A percentile compares a stretch with the other conserved stretches of the same genome.
These are phyloP conservation scores for Argyra leucocephala DNA, from an alignment of 2,888 invertebrate species.

Conservation along the genomic window DNA sequence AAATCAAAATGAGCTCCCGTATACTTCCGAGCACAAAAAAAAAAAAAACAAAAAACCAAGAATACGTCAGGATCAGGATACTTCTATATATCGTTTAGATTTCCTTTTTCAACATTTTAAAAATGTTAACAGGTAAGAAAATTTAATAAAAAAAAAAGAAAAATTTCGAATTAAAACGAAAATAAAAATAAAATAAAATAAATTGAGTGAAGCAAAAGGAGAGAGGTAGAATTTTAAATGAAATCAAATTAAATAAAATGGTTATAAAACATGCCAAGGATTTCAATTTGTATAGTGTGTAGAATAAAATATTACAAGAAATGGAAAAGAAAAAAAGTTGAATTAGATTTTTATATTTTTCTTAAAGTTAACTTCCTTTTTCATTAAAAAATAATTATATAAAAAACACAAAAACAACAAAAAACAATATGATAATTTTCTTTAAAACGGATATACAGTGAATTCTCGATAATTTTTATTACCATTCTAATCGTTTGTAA, in stretches of 20 bases:
- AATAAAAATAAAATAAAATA: not conserved
- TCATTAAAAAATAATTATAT: not conserved
- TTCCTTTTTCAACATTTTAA: not conserved
- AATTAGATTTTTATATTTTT: not conserved
- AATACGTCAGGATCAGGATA: not conserved
- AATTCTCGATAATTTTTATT: too few species aligned
- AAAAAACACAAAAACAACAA: not conserved
- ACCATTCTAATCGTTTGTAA: too few species aligned
- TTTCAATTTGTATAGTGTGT: too few species aligned
- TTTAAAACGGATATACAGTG: too few species aligned
- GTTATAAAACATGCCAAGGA: constrained; percentile 6
- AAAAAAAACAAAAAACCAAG: not conserved
- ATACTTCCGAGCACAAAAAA: too few species aligned
- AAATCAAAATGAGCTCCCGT: not conserved
- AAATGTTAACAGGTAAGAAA: not conserved
- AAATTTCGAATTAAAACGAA: too few species aligned
- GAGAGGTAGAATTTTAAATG: not conserved
- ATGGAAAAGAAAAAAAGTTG: not conserved
- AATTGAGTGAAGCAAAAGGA: not conserved
- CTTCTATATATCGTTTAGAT: not conserved
- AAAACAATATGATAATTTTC: not conserved
- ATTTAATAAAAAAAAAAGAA: too few species aligned
- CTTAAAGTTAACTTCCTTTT: not conserved
- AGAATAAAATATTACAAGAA: not conserved
- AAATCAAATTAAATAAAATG: constrained; percentile 6